phyloP scores from a whole-genome alignment of 2,888 invertebrate genomes.

The Spatulosminthurus flaviceps region DNA sequence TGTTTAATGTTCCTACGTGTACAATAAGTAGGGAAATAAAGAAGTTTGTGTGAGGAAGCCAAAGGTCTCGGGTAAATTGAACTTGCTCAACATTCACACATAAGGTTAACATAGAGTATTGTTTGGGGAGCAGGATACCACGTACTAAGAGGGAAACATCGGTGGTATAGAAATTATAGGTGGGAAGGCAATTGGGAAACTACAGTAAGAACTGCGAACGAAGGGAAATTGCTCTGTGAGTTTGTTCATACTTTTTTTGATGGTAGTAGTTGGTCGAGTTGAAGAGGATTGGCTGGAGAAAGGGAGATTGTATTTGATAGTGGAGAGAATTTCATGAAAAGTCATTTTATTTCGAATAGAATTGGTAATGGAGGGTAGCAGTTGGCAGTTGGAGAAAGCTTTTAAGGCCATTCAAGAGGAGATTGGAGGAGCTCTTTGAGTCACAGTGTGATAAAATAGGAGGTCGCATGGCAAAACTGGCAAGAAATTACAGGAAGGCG shows the following conservation, averaged over 20 bases:
- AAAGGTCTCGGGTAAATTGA: no score
- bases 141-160: neutral
- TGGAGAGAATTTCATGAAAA: conserved; percentile 47
- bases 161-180: neutral
- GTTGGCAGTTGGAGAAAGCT: conserved; percentile 55
- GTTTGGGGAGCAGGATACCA: no score
- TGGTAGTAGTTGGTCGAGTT: conserved; percentile 11
- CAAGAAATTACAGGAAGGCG: conserved; percentile 36
- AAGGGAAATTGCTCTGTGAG: conserved; percentile 3
- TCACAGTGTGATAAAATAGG: conserved; percentile 46
- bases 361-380: conserved; percentile 55
- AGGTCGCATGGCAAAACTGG: conserved; percentile 37
- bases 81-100: no score
- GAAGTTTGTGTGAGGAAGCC: no score
- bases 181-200: conserved; percentile 18
- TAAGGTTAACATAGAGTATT: no score
- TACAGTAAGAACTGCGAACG: neutral
- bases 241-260: neutral
- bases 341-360: conserved; percentile 54
- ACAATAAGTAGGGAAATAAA: no score
- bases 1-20: no score
- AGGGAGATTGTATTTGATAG: conserved; percentile 45
- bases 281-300: conserved; percentile 36
- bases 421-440: conserved; percentile 50
- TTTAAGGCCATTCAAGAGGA: conserved; percentile 59